A percentile compares a stretch with the other conserved stretches of the same genome.
Evolutionary conservation across 2,113 vertebrate species (phyloP).

Genomic region (Octodon degus): DNA sequence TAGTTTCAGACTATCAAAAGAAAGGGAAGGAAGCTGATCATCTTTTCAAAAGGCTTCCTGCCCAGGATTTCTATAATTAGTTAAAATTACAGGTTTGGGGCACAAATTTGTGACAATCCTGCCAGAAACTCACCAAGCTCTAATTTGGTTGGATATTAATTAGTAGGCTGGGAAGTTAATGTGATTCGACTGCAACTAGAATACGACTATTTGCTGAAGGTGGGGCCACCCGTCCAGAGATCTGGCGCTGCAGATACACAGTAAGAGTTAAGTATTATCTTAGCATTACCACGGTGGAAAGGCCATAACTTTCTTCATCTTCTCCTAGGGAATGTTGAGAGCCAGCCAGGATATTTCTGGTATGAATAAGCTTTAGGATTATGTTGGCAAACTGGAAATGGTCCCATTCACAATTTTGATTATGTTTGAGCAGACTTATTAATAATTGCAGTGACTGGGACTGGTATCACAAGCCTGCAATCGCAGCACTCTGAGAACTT

Average conservation of each 20-base stretch:
- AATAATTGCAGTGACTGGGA: slow-evolving; percentile 15
- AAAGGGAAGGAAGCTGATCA: slow-evolving; percentile 53
- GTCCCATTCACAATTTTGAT: slow-evolving; percentile 76
- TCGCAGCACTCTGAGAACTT: neutral
- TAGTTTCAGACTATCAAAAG: slow-evolving; percentile 61
- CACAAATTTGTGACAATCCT: slow-evolving; percentile 62
- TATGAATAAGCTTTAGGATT: slow-evolving; percentile 21
- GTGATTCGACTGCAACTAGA: slow-evolving; percentile 50
- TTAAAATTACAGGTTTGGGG: slow-evolving; percentile 73
- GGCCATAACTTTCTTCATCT: slow-evolving; percentile 52
- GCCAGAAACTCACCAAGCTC: slow-evolving; percentile 52
- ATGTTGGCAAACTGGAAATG: slow-evolving; percentile 69
- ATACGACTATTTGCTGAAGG: slow-evolving; percentile 50
- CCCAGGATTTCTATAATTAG: slow-evolving; percentile 78
- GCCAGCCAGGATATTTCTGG: slow-evolving; percentile 47
- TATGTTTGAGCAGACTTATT: slow-evolving; percentile 47
- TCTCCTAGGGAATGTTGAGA: slow-evolving; percentile 23
- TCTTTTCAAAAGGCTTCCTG: slow-evolving; percentile 67
- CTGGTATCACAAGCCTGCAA: neutral
- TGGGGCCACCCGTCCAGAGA: slow-evolving; percentile 40
- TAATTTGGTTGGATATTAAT: slow-evolving; percentile 75
- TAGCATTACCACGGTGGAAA: slow-evolving; percentile 26
- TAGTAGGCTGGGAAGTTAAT: slow-evolving; percentile 69
- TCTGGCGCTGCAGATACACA: slow-evolving; percentile 29
- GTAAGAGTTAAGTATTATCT: slow-evolving; percentile 65